A percentile compares a stretch with the other conserved stretches of the same genome.
Evolutionary conservation across 2,113 vertebrate genomes (phyloP).

Genomic region (Xiphias gladius): DNA sequence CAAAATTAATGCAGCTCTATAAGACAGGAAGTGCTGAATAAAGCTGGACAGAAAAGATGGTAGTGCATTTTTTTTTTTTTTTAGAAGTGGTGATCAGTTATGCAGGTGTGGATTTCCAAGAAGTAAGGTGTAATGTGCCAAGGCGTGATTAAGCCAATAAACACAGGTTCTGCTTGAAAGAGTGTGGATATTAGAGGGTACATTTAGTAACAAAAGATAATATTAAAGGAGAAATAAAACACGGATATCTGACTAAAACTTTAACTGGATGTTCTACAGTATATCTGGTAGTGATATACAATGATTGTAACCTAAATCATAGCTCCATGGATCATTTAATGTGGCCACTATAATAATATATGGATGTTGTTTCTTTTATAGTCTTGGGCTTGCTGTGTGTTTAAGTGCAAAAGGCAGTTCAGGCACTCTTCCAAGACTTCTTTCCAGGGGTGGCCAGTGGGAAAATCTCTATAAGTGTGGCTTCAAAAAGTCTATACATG

Average conservation of each 20-base stretch:
- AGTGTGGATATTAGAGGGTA: constrained; percentile 22
- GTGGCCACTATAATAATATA: constrained; percentile 44
- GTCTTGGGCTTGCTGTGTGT: constrained; percentile 46
- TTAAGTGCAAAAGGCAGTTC: constrained; percentile 39
- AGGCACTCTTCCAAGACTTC: constrained; percentile 46
- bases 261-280: constrained; percentile 14
- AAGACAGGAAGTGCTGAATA: constrained; percentile 2
- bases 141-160: constrained; percentile 21
- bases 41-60: constrained; percentile 1
- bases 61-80: constrained; percentile 2
- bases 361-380: constrained; percentile 64
- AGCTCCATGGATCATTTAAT: constrained; percentile 63
- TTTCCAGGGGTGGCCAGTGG: constrained; percentile 47
- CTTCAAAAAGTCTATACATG: constrained; percentile 67
- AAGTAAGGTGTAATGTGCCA: neutral
- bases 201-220: constrained; percentile 10
- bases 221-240: constrained; percentile 7
- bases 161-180: constrained; percentile 6
- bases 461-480: constrained; percentile 70
- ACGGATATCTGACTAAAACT: constrained; percentile 16
- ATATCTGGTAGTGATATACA: constrained; percentile 35
- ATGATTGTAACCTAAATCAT: constrained; percentile 39
- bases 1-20: neutral
- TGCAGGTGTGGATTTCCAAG: constrained; percentile 9
- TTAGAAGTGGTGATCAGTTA: neutral